phyloP scores from a whole-genome alignment of 2,888 invertebrate genomes.

The Gnatocerus cornutus region DNA sequence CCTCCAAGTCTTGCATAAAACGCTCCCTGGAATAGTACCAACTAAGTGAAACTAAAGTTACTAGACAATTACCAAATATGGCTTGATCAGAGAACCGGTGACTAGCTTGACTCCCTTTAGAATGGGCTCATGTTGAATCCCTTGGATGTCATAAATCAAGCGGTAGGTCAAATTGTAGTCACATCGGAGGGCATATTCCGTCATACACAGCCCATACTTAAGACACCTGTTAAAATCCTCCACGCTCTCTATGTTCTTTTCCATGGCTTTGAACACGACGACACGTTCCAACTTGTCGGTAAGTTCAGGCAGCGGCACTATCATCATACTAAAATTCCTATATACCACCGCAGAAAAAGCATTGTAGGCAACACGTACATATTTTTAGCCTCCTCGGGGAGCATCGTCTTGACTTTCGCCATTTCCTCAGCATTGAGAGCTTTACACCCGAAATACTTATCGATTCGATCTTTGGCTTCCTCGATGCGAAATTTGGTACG shows the following conservation, averaged over 20 bases:
- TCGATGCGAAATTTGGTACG: constrained; percentile 46
- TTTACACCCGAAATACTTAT: constrained; percentile 40
- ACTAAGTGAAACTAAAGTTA: not conserved
- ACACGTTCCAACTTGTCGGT: constrained; percentile 18
- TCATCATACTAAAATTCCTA: not conserved
- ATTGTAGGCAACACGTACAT: not conserved
- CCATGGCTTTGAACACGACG: not conserved
- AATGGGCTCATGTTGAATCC: not conserved
- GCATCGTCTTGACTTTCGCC: not conserved
- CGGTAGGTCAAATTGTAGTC: constrained; percentile 6
- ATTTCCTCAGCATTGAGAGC: constrained; percentile 8
- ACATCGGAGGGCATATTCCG: constrained; percentile 1
- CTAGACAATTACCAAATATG: not conserved
- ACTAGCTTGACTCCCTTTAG: not conserved
- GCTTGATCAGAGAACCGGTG: not conserved
- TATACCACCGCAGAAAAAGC: not conserved
- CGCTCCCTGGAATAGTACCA: not conserved
- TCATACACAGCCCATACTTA: not conserved
- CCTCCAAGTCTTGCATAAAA: constrained; percentile 12
- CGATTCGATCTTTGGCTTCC: constrained; percentile 37
- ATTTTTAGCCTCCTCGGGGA: not conserved
- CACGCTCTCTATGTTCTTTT: not conserved
- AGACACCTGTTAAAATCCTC: not conserved
- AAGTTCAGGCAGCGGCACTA: constrained; percentile 1
- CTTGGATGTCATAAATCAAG: constrained; percentile 9